These are phyloP conservation scores for Tachysurus fulvidraco DNA, from an alignment of 2,113 vertebrate species.

Conservation along the genomic window DNA sequence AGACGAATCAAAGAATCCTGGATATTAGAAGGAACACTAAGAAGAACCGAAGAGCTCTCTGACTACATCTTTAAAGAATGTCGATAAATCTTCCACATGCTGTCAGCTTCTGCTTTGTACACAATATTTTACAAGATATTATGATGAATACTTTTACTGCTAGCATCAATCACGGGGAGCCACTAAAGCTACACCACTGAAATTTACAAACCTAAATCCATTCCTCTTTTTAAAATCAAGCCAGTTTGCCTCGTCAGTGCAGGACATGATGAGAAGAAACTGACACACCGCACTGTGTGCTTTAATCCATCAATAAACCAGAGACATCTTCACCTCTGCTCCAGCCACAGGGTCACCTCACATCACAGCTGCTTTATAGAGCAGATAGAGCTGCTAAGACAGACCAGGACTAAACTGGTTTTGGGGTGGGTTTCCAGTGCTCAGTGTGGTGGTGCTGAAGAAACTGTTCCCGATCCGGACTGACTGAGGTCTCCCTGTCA, in stretches of 20 bases:
- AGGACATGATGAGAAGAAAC: background rate
- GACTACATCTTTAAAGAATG: background rate
- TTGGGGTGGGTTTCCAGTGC: no score
- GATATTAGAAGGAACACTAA: background rate
- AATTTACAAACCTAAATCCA: background rate
- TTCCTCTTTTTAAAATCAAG: background rate
- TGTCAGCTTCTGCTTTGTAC: background rate
- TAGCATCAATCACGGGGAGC: background rate
- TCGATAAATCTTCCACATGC: slow-evolving; percentile 1
- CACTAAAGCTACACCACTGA: background rate
- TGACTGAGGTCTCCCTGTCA: no score
- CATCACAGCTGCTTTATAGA: background rate
- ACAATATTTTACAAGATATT: slow-evolving; percentile 7
- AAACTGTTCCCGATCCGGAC: no score
- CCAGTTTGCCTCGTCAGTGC: background rate
- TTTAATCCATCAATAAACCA: background rate
- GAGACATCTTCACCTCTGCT: background rate
- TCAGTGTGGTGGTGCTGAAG: no score
- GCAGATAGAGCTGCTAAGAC: no score
- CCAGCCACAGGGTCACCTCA: background rate
- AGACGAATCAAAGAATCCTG: slow-evolving; percentile 23
- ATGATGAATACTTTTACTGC: slow-evolving; percentile 17
- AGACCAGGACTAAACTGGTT: no score
- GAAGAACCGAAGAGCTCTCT: background rate
- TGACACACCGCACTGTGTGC: background rate